Evolutionary conservation across 2,888 invertebrate genomes (phyloP), one percentile per base, ranked within the genome.

Genomic region (Ceratothoa steindachneri): DNA sequence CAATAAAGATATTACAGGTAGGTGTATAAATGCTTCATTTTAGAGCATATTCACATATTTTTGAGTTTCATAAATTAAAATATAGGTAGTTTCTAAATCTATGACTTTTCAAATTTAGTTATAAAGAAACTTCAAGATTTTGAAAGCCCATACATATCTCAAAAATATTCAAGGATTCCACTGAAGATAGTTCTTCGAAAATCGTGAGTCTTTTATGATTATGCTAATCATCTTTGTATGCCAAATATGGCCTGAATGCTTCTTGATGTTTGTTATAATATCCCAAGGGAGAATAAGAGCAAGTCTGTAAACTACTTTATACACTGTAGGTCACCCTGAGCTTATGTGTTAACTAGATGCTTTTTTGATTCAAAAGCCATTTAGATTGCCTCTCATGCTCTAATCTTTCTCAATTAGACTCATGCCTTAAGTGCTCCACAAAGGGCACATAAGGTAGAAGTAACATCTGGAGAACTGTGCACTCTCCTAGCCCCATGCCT

Each of bases 71-170:
- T 5, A 30, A 31, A 67, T 30, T 67, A 30, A 30, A 30, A 19
- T 7, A 22, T 66, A 9, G 30, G 28, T 29, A 15, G 66, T 66
- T 1, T 2, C 28, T 28, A 29, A 29, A 9, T 66, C 29, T 66
- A 9, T 65, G 4, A 65, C 2, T n/a, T 7, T 65, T 24, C 24
- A 65, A 65, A 19, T 19, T 65, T 88, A 86, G 90, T 95, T 82
- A 86, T 96, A 79, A 89, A 97, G 81, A 93, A 93, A 84, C 86
- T 99, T 80, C 93, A 97, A 86, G 93, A 97, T 85, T 98, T 96
- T 87, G 98, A 99, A 87, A 94, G 96, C 81, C 97, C 98, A 0
- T 93, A 91, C 86, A 92, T 97, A 85, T 95, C 97, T 71, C 90
- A 93, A 81, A 91, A 91, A 83, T 89, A 90, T 84, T 89, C 91